Base-by-base conservation (phyloP, 1,140 invertebrate genomes). In the Musca domestica region DNA sequence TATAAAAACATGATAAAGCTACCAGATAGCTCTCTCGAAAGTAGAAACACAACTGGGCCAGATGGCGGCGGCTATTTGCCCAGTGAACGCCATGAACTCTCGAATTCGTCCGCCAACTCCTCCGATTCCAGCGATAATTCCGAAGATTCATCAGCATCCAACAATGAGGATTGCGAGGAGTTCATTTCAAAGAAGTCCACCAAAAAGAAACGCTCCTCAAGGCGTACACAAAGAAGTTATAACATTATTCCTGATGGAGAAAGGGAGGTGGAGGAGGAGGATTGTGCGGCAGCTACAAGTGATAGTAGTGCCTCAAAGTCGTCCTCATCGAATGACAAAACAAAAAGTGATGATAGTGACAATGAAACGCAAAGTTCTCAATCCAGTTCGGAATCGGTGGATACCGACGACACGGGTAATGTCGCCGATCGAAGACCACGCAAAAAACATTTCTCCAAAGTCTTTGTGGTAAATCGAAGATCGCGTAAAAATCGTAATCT, bases 401-500 rank as follows among this genome's bases (percentile, higher is more conserved):
- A 81, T 51, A 76, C 76, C 0, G 80, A 81, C 65, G 77, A 81
- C 34, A 81, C 78, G 2, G 75, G 81, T n/a, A 77, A 76, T 0
- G 76, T 81, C 27, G 76, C 74, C 12, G 75, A 80, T 71, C 72
- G 80, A 0, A 67, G 80, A 3, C 81, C 83, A n/a, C 87, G 88
- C 14, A 84, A 88, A 0, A 87, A 88, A 14, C 84, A 86, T 19
- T 92, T 91, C 74, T 91, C 90, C 0, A 85, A 88, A 17, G 89
- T 92, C 0, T 91, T 91, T 72, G 86, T 91, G 0, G 89, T 92
- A 1, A 92, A 92, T 73, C 72, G 74, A 0, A 72, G 72, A 4
- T 27, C 46, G 4, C 69, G 56, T n/a, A 66, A 54, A 4, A 56
- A 47, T 46, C 56, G 56, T 2, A 48, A 30, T 23, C 47, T 22